Conservation (phyloP, 2,113 vertebrate genomes). For the Agapornis roseicollis region DNA sequence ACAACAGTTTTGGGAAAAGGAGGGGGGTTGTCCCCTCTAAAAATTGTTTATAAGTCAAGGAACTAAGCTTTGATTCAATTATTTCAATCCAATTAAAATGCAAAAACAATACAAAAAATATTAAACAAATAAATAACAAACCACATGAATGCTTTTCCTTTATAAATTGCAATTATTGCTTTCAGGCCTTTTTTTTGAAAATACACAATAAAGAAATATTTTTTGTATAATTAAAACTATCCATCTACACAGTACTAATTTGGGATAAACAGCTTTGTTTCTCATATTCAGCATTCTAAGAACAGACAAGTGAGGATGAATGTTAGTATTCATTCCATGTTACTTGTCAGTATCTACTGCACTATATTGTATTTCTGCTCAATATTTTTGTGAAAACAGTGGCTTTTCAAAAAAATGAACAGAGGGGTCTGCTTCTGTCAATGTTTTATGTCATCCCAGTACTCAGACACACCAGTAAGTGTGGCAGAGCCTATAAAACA, state of each 20-base stretch:
- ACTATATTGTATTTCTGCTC: neutral
- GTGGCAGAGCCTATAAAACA: neutral
- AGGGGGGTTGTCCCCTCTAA: accelerated
- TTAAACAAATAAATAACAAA: conserved; percentile 3
- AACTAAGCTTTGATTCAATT: neutral
- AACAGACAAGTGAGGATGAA: neutral
- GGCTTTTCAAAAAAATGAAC: neutral
- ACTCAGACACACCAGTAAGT: neutral
- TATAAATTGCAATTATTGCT: neutral
- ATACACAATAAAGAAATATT: neutral
- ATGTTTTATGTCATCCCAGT: neutral
- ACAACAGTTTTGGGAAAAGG: neutral
- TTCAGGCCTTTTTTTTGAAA: neutral
- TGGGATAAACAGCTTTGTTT: neutral
- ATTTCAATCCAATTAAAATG: neutral
- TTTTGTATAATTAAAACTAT: neutral
- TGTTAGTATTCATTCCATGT: neutral
- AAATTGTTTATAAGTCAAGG: neutral
- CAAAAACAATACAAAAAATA: neutral
- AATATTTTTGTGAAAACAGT: neutral
- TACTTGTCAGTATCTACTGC: neutral
- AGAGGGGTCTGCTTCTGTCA: neutral
- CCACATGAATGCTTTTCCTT: neutral
- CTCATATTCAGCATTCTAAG: neutral
- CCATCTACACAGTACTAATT: neutral